A percentile compares a stretch with the other conserved stretches of the same genome.
phyloP scores from a whole-genome alignment of 1,140 invertebrate genomes.

The Phthorimaea operculella region DNA sequence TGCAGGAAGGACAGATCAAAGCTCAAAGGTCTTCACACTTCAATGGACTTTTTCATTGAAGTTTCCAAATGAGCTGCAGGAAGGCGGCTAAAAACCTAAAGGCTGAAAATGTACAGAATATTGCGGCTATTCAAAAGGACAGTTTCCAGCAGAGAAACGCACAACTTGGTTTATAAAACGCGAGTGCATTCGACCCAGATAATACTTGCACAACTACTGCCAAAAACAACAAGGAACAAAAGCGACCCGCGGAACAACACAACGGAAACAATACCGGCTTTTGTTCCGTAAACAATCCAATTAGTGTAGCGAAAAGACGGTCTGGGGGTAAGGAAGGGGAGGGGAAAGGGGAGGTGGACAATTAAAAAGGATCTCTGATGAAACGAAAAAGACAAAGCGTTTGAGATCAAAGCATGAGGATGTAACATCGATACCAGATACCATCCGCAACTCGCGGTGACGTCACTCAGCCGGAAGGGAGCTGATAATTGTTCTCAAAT shows the following conservation, averaged over 20 bases:
- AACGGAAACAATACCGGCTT: constrained; percentile 23
- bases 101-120: too few relatives aligned
- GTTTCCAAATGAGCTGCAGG: too few relatives aligned
- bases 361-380: constrained; percentile 1
- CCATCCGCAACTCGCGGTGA: neutral
- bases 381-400: neutral
- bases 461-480: neutral
- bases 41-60: too few relatives aligned
- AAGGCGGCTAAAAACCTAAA: too few relatives aligned
- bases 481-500: neutral
- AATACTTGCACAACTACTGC: neutral
- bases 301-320: constrained; percentile 25
- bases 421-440: neutral
- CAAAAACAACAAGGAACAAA: neutral
- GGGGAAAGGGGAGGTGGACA: neutral
- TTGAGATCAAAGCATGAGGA: neutral
- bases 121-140: too few relatives aligned
- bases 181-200: neutral
- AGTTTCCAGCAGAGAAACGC: too few relatives aligned
- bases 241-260: neutral
- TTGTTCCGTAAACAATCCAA: constrained; percentile 39
- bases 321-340: neutral
- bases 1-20: too few relatives aligned
- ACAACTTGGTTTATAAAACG: too few relatives aligned
- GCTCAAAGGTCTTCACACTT: too few relatives aligned